Evolutionary conservation across 2,113 vertebrate genomes (phyloP).

Genomic region (Sapayoa aenigma): DNA sequence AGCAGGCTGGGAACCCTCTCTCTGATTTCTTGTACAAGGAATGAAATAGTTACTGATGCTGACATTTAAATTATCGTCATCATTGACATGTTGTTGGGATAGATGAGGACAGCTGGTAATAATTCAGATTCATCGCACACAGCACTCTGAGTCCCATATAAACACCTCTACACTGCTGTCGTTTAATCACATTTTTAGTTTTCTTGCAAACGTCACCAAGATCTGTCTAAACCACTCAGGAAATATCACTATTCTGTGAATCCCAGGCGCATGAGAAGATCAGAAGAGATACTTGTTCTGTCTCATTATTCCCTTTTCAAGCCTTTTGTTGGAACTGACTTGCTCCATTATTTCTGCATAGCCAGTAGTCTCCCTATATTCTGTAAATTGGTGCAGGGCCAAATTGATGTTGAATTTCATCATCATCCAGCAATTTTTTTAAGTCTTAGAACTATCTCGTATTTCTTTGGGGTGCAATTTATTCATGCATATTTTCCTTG

Average conservation of each 20-base stretch:
- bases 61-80: constrained; percentile 42
- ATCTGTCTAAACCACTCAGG: neutral
- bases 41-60: neutral
- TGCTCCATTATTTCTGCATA: neutral
- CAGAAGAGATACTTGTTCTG: neutral
- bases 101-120: neutral
- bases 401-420: neutral
- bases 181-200: constrained; percentile 1
- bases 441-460: neutral
- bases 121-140: neutral
- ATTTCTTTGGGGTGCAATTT: neutral
- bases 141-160: neutral
- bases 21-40: neutral
- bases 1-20: neutral
- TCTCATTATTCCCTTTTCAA: neutral
- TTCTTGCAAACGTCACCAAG: neutral
- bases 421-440: neutral
- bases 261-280: neutral
- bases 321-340: neutral
- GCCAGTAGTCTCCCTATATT: neutral
- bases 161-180: neutral
- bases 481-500: neutral
- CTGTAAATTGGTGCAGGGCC: neutral
- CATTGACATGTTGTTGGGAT: neutral
- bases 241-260: neutral